Evolutionary conservation across 2,113 vertebrate genomes (phyloP).

Genomic region (Siniperca knerii): DNA sequence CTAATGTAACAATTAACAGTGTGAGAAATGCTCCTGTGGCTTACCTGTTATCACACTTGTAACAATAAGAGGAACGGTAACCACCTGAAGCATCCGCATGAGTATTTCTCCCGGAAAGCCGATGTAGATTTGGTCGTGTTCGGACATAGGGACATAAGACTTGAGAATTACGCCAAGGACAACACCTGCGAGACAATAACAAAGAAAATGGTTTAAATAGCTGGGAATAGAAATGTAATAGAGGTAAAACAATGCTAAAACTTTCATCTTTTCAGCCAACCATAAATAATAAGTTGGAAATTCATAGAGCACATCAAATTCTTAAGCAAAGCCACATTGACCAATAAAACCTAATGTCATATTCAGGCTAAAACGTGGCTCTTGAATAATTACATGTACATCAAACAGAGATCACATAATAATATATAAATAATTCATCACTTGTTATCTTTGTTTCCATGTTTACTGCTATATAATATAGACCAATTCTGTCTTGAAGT

Average conservation of each 20-base stretch:
- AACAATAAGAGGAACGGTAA: not conserved
- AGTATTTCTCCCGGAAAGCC: not conserved
- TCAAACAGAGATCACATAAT: not conserved
- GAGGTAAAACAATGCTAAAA: not conserved
- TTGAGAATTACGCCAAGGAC: not conserved
- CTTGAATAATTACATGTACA: not conserved
- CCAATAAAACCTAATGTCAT: not conserved
- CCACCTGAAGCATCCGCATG: not conserved
- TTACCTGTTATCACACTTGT: not conserved
- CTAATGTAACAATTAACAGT: not conserved
- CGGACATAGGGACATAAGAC: no score
- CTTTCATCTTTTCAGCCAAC: no score
- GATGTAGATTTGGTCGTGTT: fast-evolving
- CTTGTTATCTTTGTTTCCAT: not conserved
- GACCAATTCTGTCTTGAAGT: not conserved
- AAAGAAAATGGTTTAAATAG: not conserved
- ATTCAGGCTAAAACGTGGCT: not conserved
- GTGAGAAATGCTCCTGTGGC: not conserved
- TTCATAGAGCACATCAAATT: no score
- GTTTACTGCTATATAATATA: not conserved
- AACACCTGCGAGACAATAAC: not conserved
- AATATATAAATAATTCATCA: not conserved
- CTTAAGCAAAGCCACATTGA: not conserved
- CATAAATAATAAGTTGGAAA: no score
- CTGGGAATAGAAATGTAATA: not conserved